These are phyloP conservation scores for Idaea aversata DNA, from an alignment of 2,888 invertebrate genomes.

Conservation along the genomic window DNA sequence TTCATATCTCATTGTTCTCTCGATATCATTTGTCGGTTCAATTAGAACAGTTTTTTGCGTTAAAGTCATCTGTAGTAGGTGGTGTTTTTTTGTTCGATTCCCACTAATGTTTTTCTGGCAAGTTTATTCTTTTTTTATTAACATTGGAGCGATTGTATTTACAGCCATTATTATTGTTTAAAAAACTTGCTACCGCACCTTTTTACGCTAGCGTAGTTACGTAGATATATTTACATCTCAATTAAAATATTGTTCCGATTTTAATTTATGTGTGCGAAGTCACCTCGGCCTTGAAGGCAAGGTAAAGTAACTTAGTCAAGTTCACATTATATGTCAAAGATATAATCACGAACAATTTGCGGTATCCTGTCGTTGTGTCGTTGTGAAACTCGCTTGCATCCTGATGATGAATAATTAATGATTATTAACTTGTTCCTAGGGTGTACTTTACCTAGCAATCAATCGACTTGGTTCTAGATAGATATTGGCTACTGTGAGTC, in stretches of 20 bases:
- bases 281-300: conserved; percentile 21
- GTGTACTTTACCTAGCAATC: not conserved
- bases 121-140: not conserved
- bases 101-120: not conserved
- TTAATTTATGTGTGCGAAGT: not conserved
- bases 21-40: conserved; percentile 17
- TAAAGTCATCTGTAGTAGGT: conserved; percentile 22
- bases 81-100: conserved; percentile 18
- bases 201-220: not conserved
- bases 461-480: not conserved
- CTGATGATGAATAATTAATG: not conserved
- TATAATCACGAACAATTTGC: conserved; percentile 34
- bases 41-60: conserved; percentile 28
- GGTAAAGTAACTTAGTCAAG: conserved; percentile 22
- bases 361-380: conserved; percentile 34
- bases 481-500: not conserved
- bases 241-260: not conserved
- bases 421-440: not conserved
- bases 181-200: not conserved
- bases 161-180: not conserved
- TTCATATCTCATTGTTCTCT: conserved; percentile 11
- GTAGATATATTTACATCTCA: not conserved
- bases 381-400: conserved; percentile 13
- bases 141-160: not conserved
- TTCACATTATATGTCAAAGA: conserved; percentile 12